Evolutionary conservation across 2,113 vertebrate genomes (phyloP).

Genomic region (Malurus alboscapulatus): DNA sequence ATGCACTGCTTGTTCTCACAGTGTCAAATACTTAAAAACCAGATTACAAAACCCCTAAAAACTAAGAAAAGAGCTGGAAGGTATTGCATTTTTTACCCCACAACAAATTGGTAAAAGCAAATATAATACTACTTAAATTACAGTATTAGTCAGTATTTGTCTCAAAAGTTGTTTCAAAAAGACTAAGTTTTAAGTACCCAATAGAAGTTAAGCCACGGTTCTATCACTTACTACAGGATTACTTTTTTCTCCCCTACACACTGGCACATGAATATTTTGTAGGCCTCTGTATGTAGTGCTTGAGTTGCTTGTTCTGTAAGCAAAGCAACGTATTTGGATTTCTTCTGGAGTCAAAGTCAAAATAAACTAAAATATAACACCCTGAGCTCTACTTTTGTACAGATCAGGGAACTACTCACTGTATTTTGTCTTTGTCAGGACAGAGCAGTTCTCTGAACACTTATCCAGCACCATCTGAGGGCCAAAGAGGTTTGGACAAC

Average conservation of each 20-base stretch:
- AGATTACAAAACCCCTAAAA: neutral
- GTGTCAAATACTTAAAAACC: neutral
- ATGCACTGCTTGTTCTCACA: neutral
- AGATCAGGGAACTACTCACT: conserved; percentile 77
- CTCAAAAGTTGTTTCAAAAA: neutral
- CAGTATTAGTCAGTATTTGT: neutral
- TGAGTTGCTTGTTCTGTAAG: neutral
- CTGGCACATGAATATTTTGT: neutral
- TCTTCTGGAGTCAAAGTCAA: neutral
- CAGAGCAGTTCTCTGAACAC: conserved; percentile 97
- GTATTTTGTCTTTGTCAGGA: conserved; percentile 98
- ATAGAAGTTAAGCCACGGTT: neutral
- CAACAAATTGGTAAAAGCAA: neutral
- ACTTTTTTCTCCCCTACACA: neutral
- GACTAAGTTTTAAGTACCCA: neutral
- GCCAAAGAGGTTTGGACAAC: conserved; percentile 96
- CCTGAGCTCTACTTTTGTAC: neutral
- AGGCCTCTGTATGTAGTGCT: neutral
- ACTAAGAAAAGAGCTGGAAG: neutral
- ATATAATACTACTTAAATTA: neutral
- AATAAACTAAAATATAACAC: neutral
- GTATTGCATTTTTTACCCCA: neutral
- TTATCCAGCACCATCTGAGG: conserved; percentile 93
- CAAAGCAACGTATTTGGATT: neutral
- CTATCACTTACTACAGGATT: neutral